phyloP scores from a whole-genome alignment of 2,113 vertebrate species.

The Bagarius yarrelli region DNA sequence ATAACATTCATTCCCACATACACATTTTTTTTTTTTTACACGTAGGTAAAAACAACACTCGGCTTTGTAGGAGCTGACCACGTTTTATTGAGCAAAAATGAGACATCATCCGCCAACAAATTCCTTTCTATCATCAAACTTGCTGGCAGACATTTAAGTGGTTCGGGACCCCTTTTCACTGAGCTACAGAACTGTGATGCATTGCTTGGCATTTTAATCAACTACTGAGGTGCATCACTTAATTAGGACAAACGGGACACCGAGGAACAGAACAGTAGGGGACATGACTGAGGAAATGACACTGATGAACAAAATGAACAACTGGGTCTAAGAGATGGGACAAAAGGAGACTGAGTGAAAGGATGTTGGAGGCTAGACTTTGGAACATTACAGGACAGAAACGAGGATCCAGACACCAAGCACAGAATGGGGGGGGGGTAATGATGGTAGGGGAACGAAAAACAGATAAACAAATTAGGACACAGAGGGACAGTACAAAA shows the following conservation, averaged over 20 bases:
- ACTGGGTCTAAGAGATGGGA: no score
- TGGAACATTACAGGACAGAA: no score
- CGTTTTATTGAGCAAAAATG: neutral
- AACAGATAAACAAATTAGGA: no score
- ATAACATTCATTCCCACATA: slow-evolving; percentile 6
- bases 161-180: slow-evolving; percentile 48
- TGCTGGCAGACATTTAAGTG: slow-evolving; percentile 40
- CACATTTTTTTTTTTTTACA: neutral
- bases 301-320: neutral
- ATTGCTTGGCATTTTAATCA: slow-evolving; percentile 7
- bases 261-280: neutral
- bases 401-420: no score
- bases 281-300: neutral
- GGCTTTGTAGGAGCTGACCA: neutral
- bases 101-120: neutral
- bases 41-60: neutral
- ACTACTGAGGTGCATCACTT: neutral
- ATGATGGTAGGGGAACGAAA: no score
- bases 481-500: no score
- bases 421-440: no score
- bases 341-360: no score
- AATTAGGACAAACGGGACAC: slow-evolving; percentile 30
- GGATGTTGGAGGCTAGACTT: no score
- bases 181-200: slow-evolving; percentile 35
- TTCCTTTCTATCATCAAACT: neutral